Base-by-base conservation (phyloP, 2,797 vertebrate genomes). In the Phaenicophaeus curvirostris region DNA sequence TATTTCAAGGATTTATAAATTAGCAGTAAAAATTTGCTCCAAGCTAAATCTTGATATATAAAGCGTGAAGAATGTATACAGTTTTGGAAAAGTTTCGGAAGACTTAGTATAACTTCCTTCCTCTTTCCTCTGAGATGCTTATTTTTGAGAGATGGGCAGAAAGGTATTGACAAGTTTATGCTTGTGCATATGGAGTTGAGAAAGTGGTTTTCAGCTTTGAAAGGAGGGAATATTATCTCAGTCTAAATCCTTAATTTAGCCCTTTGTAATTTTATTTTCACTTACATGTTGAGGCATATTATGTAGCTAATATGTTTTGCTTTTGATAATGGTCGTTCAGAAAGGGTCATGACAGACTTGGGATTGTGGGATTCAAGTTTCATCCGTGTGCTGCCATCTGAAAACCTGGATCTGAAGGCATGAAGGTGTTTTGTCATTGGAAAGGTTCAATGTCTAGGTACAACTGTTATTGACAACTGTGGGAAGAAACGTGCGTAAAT, bases 1-100 rank as follows among this genome's bases (percentile, higher is more conserved):
- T 71, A 71, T 93, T 96, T 90, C 78, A 95, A 86, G 73, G 69
- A 67, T 90, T 85, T 94, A 88, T 91, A 93, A 91, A 85, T 95
- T 89, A 94, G 37, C 59, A 67, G 58, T 90, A 93, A 79, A 91
- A 95, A 66, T 16, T 79, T 88, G 68, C 91, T 93, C 5, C 61
- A 91, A 92, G 89, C 67, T 82, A 82, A 50, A 67, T 77, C 61
- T 84, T 84, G 21, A 39, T 77, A 28, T 63, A 44, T 46, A 58
- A 84, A 87, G 53, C 1, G 0, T 86, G 61, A 95, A 46, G 4
- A 11, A 30, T 51, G 11, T 66, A 16, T 35, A 63, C 17, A 30
- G 5, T 28, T 89, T 81, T 31, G 39, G 37, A 50, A 19, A 67
- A 85, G 19, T 82, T 93, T 84, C 28, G 41, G 37, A 85, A 91